phyloP scores from a whole-genome alignment of 2,888 invertebrate genomes.

The Lycia hirtaria region DNA sequence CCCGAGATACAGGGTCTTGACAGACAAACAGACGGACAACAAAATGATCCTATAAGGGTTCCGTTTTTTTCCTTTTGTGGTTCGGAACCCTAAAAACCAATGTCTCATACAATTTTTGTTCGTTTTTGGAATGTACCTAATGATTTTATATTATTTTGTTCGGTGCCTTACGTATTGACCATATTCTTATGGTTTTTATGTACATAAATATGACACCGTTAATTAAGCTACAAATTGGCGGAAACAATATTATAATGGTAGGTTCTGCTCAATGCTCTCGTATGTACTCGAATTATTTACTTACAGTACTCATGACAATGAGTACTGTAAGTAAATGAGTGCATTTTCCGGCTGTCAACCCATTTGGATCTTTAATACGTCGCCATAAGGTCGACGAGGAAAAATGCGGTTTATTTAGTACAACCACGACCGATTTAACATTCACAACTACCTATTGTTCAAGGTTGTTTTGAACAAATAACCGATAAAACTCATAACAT shows the following conservation, averaged over 20 bases:
- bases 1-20: no score
- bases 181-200: no score
- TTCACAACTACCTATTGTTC: conserved; percentile 38
- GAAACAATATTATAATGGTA: neutral
- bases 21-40: no score
- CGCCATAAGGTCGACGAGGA: neutral
- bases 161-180: no score
- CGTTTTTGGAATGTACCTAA: no score
- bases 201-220: no score
- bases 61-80: no score
- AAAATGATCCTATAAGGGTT: no score
- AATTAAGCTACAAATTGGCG: neutral
- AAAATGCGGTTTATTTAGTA: neutral
- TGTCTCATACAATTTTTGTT: no score
- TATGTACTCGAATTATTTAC: neutral
- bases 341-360: neutral
- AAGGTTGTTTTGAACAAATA: conserved; percentile 42
- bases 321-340: neutral
- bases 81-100: no score
- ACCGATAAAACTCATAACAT: conserved; percentile 43
- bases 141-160: no score
- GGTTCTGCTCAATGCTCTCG: neutral
- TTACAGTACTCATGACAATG: neutral
- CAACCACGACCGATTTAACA: conserved; percentile 9
- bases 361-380: conserved; percentile 2